Conservation (phyloP, 2,797 vertebrate genomes). For the Semaprochilodus insignis region DNA sequence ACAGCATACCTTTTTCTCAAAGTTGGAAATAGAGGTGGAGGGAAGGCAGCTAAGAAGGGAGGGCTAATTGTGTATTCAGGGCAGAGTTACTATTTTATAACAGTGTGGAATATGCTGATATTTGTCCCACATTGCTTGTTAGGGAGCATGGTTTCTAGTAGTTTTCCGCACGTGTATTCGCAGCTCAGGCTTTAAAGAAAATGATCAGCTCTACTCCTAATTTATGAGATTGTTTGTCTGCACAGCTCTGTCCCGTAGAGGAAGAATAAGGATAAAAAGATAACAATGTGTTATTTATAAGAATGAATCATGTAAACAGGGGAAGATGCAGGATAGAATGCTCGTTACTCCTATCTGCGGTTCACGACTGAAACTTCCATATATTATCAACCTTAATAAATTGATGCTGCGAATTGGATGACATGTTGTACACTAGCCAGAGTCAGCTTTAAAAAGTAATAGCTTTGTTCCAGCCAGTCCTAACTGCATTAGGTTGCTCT, state of each 20-base stretch:
- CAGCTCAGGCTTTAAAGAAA: conserved; percentile 48
- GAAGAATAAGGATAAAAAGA: conserved; percentile 31
- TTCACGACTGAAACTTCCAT: conserved; percentile 20
- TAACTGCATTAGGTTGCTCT: not conserved
- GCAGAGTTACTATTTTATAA: conserved; percentile 51
- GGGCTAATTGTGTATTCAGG: conserved; percentile 53
- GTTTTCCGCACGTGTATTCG: conserved; percentile 10
- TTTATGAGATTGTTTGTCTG: conserved; percentile 48
- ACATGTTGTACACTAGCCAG: not conserved
- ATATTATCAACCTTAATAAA: conserved; percentile 16
- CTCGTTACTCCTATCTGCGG: not conserved
- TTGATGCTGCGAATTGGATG: not conserved
- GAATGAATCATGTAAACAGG: conserved; percentile 44
- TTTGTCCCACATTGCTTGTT: conserved; percentile 51
- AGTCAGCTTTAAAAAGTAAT: not conserved
- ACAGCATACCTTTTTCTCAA: conserved; percentile 17
- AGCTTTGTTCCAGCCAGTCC: not conserved
- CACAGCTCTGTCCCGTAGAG: conserved; percentile 29
- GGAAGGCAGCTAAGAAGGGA: conserved; percentile 17
- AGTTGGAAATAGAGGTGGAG: not conserved
- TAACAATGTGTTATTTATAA: conserved; percentile 41
- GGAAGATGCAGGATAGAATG: conserved; percentile 3
- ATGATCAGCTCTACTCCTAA: conserved; percentile 44
- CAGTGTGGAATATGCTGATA: conserved; percentile 32
- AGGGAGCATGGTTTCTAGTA: conserved; percentile 33